These are phyloP conservation scores for Rhopalosiphum padi DNA, from an alignment of 1,140 invertebrate genomes.

Conservation along the genomic window DNA sequence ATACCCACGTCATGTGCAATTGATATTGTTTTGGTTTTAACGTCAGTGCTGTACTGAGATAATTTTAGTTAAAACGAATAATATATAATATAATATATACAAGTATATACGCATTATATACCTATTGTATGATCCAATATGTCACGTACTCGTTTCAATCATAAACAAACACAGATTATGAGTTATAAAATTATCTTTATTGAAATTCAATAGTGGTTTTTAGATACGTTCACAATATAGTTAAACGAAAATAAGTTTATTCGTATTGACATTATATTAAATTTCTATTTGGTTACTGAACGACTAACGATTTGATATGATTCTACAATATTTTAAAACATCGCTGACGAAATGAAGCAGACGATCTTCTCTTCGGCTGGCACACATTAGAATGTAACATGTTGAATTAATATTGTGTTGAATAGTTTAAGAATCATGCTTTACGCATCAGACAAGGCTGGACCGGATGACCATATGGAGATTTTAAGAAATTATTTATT, in stretches of 20 bases:
- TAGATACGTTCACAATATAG: background rate
- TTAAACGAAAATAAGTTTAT: background rate
- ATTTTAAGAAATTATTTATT: background rate
- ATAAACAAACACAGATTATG: background rate
- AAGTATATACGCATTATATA: background rate
- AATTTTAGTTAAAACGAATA: background rate
- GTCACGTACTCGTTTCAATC: background rate
- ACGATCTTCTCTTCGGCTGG: background rate
- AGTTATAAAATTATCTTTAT: background rate
- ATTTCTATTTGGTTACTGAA: background rate
- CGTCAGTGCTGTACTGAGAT: background rate
- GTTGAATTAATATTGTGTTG: background rate
- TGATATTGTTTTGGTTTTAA: background rate
- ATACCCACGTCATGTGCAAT: background rate
- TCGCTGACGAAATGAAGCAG: background rate
- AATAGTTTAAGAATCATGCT: background rate
- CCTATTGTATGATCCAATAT: background rate
- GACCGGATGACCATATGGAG: background rate
- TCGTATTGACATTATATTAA: background rate
- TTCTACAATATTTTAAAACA: background rate
- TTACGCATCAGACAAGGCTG: background rate
- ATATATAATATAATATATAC: background rate
- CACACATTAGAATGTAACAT: background rate
- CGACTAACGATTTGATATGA: background rate
- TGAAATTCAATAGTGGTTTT: background rate